Base-by-base conservation (phyloP, 2,888 invertebrate genomes). In the Biston betularia region DNA sequence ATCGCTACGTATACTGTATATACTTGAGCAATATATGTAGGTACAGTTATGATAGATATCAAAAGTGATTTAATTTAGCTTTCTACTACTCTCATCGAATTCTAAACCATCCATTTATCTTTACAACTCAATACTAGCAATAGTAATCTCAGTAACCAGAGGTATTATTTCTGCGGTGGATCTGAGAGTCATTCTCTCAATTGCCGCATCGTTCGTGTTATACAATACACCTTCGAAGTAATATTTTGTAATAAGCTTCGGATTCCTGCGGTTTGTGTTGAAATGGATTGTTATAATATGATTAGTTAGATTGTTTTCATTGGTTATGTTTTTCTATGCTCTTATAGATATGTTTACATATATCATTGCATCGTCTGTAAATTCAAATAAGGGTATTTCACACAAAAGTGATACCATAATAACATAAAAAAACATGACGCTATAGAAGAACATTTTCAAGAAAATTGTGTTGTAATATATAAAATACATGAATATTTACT, bases 181-280 rank as follows among this genome's bases (percentile, higher is more conserved):
- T 52, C 65, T 46, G 45, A 57, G 56, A 61, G 48, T 62, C 40
- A 49, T 62, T 62, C 48, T 53, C 46, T 57, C 57, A 52, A 65
- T 60, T 65, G 60, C 65, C 60, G 58, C 58, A 65, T 61, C 52
- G 45, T 40, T 61, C 53, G 42, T 56, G 61, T 65, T 65, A 65
- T 65, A 65, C 61, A 65, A 65, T 65, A 44, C 44, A 3, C 42
- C 69, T 69, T 65, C 60, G 49, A 56, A 60, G 61, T 71, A 69
- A 68, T 67, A 70, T 69, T 63, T 62, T 59, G 72, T 74, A 70
- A 70, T 72, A 72, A 69, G 66, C 68, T 63, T 65, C 50, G 57
- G 34, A 74, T 71, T 72, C 69, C 57, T 74, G 74, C 63, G 74
- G 74, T 74, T 33, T 40, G 56, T 60, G 65, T 63, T 74, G 74